phyloP scores from a whole-genome alignment of 2,888 invertebrate genomes.

The Athetis lepigone region DNA sequence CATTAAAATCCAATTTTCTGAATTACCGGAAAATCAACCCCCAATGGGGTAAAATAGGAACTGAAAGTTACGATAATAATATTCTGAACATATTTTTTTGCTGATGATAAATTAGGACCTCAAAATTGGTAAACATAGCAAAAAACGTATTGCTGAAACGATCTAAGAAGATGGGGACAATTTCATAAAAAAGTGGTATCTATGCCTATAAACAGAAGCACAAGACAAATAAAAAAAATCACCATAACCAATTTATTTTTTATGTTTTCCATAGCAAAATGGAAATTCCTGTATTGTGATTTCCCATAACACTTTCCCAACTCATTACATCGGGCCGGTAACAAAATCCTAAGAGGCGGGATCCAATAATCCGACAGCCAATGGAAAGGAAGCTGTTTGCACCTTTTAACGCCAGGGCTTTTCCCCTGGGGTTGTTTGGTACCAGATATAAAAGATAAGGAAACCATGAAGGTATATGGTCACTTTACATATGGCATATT shows the following conservation, averaged over 20 bases:
- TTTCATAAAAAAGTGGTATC: too few species aligned
- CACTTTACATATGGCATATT: too few species aligned
- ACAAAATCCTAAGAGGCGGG: conserved; percentile 42
- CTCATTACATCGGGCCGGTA: conserved; percentile 35
- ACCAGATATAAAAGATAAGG: conserved; percentile 28
- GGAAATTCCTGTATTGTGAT: conserved; percentile 19
- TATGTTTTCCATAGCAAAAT: background rate
- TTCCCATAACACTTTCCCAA: conserved; percentile 12
- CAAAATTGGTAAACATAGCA: background rate
- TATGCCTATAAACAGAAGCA: too few species aligned
- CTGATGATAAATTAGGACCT: background rate
- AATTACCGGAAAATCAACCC: too few species aligned
- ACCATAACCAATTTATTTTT: too few species aligned
- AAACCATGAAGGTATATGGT: conserved; percentile 9
- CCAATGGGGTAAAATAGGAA: too few species aligned
- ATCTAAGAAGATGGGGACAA: too few species aligned
- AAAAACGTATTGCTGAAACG: background rate
- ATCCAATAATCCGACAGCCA: conserved; percentile 64
- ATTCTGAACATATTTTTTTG: too few species aligned
- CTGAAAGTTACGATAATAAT: too few species aligned
- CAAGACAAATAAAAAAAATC: background rate
- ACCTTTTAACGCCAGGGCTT: conserved; percentile 55
- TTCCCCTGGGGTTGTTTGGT: conserved; percentile 55
- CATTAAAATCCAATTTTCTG: too few species aligned
- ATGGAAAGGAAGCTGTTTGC: conserved; percentile 55